These are phyloP conservation scores for Gymnocephalus cernua DNA, from an alignment of 2,113 vertebrate genomes.

Conservation along the genomic window DNA sequence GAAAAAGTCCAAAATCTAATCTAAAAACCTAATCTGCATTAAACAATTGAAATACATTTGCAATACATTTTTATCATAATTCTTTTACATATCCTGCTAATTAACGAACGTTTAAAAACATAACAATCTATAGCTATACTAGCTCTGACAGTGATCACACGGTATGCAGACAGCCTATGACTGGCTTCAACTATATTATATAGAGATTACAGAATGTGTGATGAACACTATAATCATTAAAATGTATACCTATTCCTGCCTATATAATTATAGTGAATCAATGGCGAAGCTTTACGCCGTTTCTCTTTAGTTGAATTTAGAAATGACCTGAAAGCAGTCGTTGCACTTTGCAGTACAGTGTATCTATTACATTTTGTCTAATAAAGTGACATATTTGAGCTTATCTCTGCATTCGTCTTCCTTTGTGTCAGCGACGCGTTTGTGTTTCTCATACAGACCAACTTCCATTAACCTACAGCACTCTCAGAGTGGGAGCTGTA, in stretches of 20 bases:
- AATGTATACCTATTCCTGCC: background rate
- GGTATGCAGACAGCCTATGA: background rate
- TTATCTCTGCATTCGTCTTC: conserved; percentile 43
- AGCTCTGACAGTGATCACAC: conserved; percentile 6
- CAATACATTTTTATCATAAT: too few species aligned
- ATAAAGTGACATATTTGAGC: conserved; percentile 16
- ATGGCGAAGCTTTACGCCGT: background rate
- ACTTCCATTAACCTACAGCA: conserved; percentile 67
- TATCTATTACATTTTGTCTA: background rate
- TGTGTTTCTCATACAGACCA: conserved; percentile 44
- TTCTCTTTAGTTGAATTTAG: conserved; percentile 15
- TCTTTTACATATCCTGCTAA: too few species aligned
- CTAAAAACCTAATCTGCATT: too few species aligned
- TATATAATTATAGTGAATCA: background rate
- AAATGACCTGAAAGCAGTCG: conserved; percentile 8
- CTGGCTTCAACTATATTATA: background rate
- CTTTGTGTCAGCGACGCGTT: conserved; percentile 51
- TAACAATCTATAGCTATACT: too few species aligned
- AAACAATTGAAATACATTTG: too few species aligned
- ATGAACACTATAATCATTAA: background rate
- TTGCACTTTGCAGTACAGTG: conserved; percentile 15
- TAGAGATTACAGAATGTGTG: background rate
- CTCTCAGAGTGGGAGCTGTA: conserved; percentile 43
- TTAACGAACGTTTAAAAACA: too few species aligned
- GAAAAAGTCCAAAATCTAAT: too few species aligned